phyloP scores from a whole-genome alignment of 2,113 vertebrate species.

The Phyllostomus hastatus region DNA sequence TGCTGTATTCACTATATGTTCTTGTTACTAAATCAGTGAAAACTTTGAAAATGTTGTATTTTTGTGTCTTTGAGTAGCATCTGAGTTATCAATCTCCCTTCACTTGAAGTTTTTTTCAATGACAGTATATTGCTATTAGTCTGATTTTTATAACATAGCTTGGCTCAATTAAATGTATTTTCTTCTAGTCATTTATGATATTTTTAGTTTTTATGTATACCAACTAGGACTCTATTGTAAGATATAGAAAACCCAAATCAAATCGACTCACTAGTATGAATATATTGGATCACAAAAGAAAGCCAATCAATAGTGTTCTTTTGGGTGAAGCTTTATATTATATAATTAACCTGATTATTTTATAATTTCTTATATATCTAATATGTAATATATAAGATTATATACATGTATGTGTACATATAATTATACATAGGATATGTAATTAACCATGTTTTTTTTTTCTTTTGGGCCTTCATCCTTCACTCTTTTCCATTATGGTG shows the following conservation, averaged over 20 bases:
- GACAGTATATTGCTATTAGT: background rate
- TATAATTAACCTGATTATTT: background rate
- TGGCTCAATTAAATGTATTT: background rate
- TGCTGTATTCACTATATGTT: background rate
- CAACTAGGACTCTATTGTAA: background rate
- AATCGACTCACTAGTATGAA: background rate
- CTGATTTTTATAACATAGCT: background rate
- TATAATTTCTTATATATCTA: background rate
- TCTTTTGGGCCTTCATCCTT: background rate
- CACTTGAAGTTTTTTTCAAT: background rate
- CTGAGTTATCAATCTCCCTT: background rate
- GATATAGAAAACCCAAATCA: background rate
- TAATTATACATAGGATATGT: background rate
- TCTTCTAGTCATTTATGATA: background rate
- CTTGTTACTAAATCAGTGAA: background rate
- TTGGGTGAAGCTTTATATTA: background rate
- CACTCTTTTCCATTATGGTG: background rate
- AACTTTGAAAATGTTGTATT: background rate
- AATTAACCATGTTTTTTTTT: background rate
- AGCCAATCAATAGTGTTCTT: background rate
- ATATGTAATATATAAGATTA: background rate
- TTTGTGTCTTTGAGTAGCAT: background rate
- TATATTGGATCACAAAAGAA: background rate
- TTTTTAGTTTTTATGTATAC: background rate
- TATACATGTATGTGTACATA: background rate